Evolutionary conservation across 1,140 invertebrate genomes (phyloP).

Genomic region (Drosophila novamexicana): DNA sequence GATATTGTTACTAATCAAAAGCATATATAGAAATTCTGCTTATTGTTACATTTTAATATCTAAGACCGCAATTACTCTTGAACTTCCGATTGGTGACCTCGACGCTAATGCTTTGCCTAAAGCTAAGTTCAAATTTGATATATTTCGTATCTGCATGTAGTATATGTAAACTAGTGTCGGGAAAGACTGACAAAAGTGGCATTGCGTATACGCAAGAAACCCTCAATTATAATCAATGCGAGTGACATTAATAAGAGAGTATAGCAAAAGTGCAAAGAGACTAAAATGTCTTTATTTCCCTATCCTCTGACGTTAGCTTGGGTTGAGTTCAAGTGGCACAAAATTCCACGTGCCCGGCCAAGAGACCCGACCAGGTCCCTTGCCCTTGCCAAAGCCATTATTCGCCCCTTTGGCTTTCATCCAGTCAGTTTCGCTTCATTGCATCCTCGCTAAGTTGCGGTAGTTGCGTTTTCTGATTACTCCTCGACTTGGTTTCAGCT

Average conservation of each 20-base stretch:
- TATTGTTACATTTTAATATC: no score
- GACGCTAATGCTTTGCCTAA: no score
- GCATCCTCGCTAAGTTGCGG: constrained; percentile 67
- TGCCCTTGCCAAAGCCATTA: constrained; percentile 11
- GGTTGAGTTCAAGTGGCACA: constrained; percentile 1
- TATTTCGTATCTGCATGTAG: no score
- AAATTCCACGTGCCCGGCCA: constrained; percentile 59
- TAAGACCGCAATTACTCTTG: no score
- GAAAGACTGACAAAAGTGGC: neutral
- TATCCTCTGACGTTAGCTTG: neutral
- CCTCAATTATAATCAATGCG: constrained; percentile 53
- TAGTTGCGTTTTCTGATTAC: constrained; percentile 46
- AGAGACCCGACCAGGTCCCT: constrained; percentile 26
- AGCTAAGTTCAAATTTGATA: no score
- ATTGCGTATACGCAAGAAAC: constrained; percentile 62
- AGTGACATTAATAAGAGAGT: constrained; percentile 46
- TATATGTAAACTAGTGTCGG: neutral
- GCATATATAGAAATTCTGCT: no score
- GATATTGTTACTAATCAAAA: no score
- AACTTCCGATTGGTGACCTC: no score
- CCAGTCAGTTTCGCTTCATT: constrained; percentile 67
- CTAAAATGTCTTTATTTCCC: constrained; percentile 3
- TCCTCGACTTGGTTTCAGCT: constrained; percentile 4
- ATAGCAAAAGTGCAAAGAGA: neutral
- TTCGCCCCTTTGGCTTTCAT: constrained; percentile 55